Evolutionary conservation across 1,140 invertebrate genomes (phyloP).

Genomic region (Elymnias hypermnestra): DNA sequence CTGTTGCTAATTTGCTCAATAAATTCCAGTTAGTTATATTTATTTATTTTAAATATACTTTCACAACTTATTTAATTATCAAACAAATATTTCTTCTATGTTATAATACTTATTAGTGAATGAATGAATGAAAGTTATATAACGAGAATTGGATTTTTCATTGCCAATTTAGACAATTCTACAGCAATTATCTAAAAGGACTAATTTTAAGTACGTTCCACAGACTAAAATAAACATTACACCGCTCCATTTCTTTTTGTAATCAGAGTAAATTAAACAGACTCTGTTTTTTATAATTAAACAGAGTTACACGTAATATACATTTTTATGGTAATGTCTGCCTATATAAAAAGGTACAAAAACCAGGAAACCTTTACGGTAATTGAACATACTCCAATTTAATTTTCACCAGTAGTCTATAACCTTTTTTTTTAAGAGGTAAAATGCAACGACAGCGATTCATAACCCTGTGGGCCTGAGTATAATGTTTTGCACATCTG

Average conservation of each 20-base stretch:
- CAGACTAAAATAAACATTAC: neutral
- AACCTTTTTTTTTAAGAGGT: constrained; percentile 13
- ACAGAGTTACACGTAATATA: neutral
- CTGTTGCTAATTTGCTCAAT: too few relatives aligned
- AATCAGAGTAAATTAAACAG: neutral
- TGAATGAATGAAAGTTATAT: too few relatives aligned
- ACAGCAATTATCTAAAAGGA: too few relatives aligned
- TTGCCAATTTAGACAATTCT: too few relatives aligned
- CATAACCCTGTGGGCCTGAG: neutral
- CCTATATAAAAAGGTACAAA: neutral
- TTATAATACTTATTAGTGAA: too few relatives aligned
- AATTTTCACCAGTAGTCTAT: constrained; percentile 10
- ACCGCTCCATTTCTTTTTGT: neutral
- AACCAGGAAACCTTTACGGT: neutral
- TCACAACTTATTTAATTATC: too few relatives aligned
- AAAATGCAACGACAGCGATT: constrained; percentile 2
- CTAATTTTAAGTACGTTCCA: too few relatives aligned
- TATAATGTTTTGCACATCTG: neutral
- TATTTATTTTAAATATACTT: too few relatives aligned
- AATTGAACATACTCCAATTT: constrained; percentile 8
- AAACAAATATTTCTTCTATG: too few relatives aligned
- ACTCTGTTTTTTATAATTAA: neutral
- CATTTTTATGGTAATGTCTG: neutral
- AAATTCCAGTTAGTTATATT: too few relatives aligned
- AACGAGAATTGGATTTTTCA: too few relatives aligned